phyloP scores from a whole-genome alignment of 2,797 vertebrate genomes.

The Artibeus jamaicensis region DNA sequence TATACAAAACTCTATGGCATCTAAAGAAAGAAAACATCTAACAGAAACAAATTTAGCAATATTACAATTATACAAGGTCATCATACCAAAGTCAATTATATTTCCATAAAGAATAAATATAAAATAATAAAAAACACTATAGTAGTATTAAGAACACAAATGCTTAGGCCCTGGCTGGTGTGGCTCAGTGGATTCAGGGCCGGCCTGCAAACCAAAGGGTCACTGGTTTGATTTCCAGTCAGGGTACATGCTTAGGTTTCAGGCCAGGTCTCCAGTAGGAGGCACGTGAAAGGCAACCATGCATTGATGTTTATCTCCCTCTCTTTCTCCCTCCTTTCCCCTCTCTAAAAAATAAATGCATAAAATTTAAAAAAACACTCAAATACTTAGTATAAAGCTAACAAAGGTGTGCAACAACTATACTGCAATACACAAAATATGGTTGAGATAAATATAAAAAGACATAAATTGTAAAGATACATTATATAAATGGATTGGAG shows the following conservation, averaged over 20 bases:
- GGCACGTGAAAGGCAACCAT: too few relatives aligned
- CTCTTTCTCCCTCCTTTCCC: not conserved
- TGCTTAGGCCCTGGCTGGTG: not conserved
- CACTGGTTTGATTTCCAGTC: too few relatives aligned
- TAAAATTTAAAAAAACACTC: not conserved
- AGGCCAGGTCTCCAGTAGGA: too few relatives aligned
- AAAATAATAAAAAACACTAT: not conserved
- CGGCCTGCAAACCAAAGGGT: too few relatives aligned
- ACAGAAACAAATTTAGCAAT: not conserved
- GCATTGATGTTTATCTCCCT: too few relatives aligned
- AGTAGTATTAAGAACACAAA: not conserved
- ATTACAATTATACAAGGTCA: not conserved
- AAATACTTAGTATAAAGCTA: not conserved
- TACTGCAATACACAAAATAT: not conserved
- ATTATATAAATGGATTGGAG: not conserved
- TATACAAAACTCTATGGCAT: not conserved
- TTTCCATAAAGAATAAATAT: not conserved
- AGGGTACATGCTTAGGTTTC: too few relatives aligned
- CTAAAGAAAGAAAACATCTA: not conserved
- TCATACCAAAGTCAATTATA: not conserved
- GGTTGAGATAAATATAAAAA: not conserved
- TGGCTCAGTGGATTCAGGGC: too few relatives aligned
- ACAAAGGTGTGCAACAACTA: not conserved
- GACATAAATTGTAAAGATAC: not conserved
- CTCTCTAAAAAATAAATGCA: not conserved